phyloP scores from a whole-genome alignment of 1,140 invertebrate species.

The Cataglyphis hispanica region DNA sequence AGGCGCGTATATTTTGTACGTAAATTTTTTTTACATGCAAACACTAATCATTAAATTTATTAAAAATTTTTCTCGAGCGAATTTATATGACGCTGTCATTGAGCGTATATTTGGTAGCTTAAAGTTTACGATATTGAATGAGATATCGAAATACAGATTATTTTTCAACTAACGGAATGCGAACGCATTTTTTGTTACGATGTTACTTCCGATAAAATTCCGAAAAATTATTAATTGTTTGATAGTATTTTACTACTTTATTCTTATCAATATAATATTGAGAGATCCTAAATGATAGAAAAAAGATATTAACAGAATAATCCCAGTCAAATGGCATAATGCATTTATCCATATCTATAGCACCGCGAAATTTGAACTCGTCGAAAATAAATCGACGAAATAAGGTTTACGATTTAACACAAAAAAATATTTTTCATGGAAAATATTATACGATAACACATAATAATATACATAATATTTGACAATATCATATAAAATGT shows the following conservation, averaged over 20 bases:
- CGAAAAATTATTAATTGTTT: not conserved
- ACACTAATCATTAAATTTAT: not conserved
- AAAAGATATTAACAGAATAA: not conserved
- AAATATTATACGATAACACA: not conserved
- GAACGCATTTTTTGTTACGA: not conserved
- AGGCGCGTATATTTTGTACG: not conserved
- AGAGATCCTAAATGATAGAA: not conserved
- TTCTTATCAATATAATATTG: not conserved
- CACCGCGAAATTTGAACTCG: not conserved
- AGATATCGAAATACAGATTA: not conserved
- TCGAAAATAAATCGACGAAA: constrained; percentile 1
- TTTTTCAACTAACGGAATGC: not conserved
- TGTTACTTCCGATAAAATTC: not conserved
- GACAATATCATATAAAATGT: not conserved
- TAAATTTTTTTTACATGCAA: too few species aligned
- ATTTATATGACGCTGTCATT: not conserved
- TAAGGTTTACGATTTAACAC: constrained; percentile 17
- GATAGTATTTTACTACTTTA: not conserved
- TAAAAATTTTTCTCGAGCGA: too few species aligned
- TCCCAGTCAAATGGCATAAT: not conserved
- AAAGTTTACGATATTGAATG: not conserved
- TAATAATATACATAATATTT: constrained; percentile 1
- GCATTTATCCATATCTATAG: not conserved
- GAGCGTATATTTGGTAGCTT: not conserved
- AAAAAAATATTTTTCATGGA: not conserved